A percentile compares a stretch with the other conserved stretches of the same genome.
These are phyloP conservation scores for Synanthedon formicaeformis DNA, from an alignment of 2,888 invertebrate genomes.

Conservation along the genomic window DNA sequence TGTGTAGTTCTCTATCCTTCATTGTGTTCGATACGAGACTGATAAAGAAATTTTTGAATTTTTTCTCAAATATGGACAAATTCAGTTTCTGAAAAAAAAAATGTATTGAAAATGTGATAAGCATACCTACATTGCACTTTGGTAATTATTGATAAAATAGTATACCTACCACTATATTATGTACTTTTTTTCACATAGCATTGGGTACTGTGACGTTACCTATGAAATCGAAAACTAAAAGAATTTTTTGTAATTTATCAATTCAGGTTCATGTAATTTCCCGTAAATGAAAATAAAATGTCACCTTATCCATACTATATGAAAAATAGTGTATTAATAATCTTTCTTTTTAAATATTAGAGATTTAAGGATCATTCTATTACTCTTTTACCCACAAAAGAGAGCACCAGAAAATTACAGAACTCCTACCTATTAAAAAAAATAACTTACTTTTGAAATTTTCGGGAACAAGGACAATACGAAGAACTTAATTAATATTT, in stretches of 20 bases:
- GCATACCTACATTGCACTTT: background rate
- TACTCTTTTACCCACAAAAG: background rate
- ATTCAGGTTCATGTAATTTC: too few species aligned
- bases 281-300: too few species aligned
- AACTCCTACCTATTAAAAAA: background rate
- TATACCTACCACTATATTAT: too few species aligned
- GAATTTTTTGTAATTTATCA: too few species aligned
- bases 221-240: too few species aligned
- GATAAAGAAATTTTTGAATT: conserved; percentile 30
- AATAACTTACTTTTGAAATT: conserved; percentile 16
- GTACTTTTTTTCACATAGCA: too few species aligned
- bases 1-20: conserved; percentile 33
- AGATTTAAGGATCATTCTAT: too few species aligned
- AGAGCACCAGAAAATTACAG: background rate
- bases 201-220: too few species aligned
- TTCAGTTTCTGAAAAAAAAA: conserved; percentile 16
- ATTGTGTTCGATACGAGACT: conserved; percentile 40
- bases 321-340: too few species aligned
- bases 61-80: conserved; percentile 15
- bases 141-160: background rate
- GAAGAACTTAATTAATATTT: conserved; percentile 17
- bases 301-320: too few species aligned
- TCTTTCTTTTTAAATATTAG: too few species aligned
- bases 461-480: conserved; percentile 14
- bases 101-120: background rate